phyloP scores from a whole-genome alignment of 2,888 invertebrate species.

The Drosophila prolongata region DNA sequence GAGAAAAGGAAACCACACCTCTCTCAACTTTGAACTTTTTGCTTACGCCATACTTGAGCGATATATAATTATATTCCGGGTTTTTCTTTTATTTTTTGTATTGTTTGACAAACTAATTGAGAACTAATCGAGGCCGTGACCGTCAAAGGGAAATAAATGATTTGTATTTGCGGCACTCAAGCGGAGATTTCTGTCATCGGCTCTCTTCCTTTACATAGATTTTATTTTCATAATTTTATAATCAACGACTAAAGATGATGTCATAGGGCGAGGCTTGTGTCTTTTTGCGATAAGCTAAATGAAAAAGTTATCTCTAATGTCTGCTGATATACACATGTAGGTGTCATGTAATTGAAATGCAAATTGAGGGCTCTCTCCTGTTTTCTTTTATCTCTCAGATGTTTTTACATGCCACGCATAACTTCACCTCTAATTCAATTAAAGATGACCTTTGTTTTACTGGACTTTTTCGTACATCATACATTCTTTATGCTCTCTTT shows the following conservation, averaged over 20 bases:
- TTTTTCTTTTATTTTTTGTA: conserved; percentile 13
- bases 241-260: conserved; percentile 54
- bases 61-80: conserved; percentile 31
- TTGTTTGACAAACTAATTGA: conserved; percentile 54
- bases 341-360: conserved; percentile 19
- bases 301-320: conserved; percentile 3
- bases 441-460: conserved; percentile 59
- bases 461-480: conserved; percentile 24
- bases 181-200: conserved; percentile 17
- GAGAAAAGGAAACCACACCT: conserved; percentile 28
- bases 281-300: conserved; percentile 20
- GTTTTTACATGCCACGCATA: conserved; percentile 45
- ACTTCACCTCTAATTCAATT: conserved; percentile 69
- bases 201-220: conserved; percentile 3
- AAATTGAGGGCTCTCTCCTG: conserved; percentile 11
- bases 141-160: conserved; percentile 20
- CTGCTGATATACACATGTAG: conserved; percentile 8
- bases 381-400: not conserved
- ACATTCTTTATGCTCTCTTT: conserved; percentile 8
- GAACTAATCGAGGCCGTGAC: conserved; percentile 49
- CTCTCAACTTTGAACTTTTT: conserved; percentile 39
- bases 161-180: conserved; percentile 37
- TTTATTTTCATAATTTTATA: conserved; percentile 25
- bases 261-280: conserved; percentile 38
- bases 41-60: conserved; percentile 31